Conservation (phyloP, 2,888 invertebrate species). For the Lypha dubia region DNA sequence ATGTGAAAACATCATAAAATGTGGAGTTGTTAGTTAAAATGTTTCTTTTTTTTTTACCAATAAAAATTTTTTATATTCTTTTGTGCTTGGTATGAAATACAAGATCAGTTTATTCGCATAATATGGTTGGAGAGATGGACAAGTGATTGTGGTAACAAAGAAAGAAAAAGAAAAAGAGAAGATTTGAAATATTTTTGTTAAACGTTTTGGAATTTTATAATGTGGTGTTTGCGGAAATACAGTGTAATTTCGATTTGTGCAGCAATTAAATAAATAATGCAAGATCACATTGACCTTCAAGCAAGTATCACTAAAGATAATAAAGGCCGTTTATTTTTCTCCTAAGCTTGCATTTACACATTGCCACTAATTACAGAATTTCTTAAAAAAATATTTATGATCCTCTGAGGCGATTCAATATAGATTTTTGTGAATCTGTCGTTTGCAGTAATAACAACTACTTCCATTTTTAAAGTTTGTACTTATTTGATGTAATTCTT, state of each 20-base stretch:
- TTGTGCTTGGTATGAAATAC: slow-evolving; percentile 14
- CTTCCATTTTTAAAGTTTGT: no score
- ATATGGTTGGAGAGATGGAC: slow-evolving; percentile 15
- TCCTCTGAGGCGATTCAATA: no score
- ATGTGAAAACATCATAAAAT: slow-evolving; percentile 43
- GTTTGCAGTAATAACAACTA: no score
- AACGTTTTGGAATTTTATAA: slow-evolving; percentile 27
- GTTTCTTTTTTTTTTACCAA: not conserved
- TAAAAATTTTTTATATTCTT: slow-evolving; percentile 14
- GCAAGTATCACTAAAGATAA: no score
- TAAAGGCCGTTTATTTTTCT: no score
- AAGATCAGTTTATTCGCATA: slow-evolving; percentile 21
- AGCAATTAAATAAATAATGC: not conserved
- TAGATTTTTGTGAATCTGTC: no score
- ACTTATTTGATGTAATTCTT: no score
- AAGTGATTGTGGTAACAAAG: not conserved
- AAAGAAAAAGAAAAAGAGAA: not conserved
- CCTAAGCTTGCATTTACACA: no score
- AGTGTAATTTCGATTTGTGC: not conserved
- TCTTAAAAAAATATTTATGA: no score
- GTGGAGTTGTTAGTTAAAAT: slow-evolving; percentile 25
- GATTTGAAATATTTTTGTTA: not conserved
- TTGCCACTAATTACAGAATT: no score
- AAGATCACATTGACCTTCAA: no score
- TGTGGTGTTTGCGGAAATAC: slow-evolving; percentile 2